A percentile compares a stretch with the other conserved stretches of the same genome.
Conservation (phyloP, 2,797 vertebrate species). For the Bradypodion pumilum region DNA sequence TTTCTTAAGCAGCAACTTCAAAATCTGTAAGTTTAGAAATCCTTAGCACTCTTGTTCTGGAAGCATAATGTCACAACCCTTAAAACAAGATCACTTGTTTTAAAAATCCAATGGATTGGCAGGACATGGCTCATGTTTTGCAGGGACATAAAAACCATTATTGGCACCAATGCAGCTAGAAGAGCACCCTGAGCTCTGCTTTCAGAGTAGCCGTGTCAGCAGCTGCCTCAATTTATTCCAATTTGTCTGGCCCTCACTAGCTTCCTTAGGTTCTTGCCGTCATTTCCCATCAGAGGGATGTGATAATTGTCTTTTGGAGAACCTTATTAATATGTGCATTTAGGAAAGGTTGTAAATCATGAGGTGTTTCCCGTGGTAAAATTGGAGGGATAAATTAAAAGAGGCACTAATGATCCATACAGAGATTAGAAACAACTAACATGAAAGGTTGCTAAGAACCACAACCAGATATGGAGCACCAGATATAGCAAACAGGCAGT, state of each 20-base stretch:
- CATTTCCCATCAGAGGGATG: constrained; percentile 64
- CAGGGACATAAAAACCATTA: neutral
- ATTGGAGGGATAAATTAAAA: constrained; percentile 73
- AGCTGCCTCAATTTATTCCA: constrained; percentile 34
- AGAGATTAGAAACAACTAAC: constrained; percentile 62
- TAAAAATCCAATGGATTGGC: neutral
- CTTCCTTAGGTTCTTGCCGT: constrained; percentile 47
- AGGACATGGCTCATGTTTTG: neutral
- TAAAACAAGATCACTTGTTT: neutral
- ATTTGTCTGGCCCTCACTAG: constrained; percentile 35
- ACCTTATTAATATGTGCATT: constrained; percentile 70
- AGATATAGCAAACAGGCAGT: neutral
- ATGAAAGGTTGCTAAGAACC: constrained; percentile 49
- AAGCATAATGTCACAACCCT: neutral
- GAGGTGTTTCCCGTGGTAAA: constrained; percentile 67
- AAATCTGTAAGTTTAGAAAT: neutral
- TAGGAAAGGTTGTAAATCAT: constrained; percentile 69
- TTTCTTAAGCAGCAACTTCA: neutral
- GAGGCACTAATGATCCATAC: constrained; percentile 73
- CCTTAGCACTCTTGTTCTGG: neutral
- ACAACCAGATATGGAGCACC: constrained; percentile 14
- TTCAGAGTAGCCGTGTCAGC: constrained; percentile 38
- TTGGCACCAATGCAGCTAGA: neutral
- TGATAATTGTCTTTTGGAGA: constrained; percentile 71
- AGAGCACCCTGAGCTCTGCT: neutral